Evolutionary conservation across 2,888 invertebrate genomes (phyloP), one percentile per base, ranked within the genome.

Genomic region (Syrista parreyssii): DNA sequence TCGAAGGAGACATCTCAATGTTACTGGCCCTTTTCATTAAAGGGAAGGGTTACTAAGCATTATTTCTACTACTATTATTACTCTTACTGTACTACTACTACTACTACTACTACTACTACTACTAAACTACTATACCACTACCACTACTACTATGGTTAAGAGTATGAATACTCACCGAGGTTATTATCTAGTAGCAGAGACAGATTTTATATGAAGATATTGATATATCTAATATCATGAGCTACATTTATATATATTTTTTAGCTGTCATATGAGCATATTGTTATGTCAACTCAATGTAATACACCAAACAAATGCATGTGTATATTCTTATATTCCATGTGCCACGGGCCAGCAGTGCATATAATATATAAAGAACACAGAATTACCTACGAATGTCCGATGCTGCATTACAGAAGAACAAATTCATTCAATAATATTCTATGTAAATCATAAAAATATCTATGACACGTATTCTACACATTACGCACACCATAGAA

Each of bases 141-240:
- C 40, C 15, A 40, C 40, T 40, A 40, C 40, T 15, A 40, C 6
- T 68, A 73, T 31, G 74, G 30, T 36, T 73, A 40, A 71, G 71
- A 75, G 33, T 75, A 74, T 33, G 68, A 74, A 87, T 83, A 84
- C 84, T 86, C 83, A 82, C 82, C 84, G 84, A 84, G 81, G 83
- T 84, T 82, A 85, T 84, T 82, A 85, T 82, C 34, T 82, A 79
- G 79, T 82, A 75, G 84, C 82, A 76, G 79, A 77, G 79, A 83
- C 82, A 83, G 79, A 86, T 87, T 87, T 88, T 89, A 82, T 89
- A 88, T 82, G 78, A 83, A 82, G 82, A 79, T 81, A 83, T 84
- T 76, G 81, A 85, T 81, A 84, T 80, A 84, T 81, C 83, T 85
- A 84, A 82, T 82, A 83, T 87, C 84, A 83, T 83, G 84, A 83